A percentile compares a stretch with the other conserved stretches of the same genome.
Evolutionary conservation across 2,888 invertebrate species (phyloP).

Genomic region (Lasioglossum vierecki): DNA sequence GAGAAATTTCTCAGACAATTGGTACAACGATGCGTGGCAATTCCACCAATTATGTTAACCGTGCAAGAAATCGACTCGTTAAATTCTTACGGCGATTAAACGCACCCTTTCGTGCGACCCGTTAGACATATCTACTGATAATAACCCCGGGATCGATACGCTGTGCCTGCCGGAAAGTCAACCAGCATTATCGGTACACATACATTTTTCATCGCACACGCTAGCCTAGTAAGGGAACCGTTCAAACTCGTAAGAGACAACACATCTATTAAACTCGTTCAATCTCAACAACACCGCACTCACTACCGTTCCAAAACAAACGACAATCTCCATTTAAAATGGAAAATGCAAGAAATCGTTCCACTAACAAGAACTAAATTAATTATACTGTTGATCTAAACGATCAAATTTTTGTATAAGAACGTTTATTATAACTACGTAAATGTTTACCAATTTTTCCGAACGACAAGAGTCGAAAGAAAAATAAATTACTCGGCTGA

Average conservation of each 20-base stretch:
- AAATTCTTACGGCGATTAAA: slow-evolving; percentile 61
- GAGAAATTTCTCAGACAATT: slow-evolving; percentile 42
- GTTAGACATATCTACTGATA: slow-evolving; percentile 38
- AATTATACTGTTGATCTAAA: no score
- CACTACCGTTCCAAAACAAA: not conserved
- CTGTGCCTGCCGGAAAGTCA: slow-evolving; percentile 15
- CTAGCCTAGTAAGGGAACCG: not conserved
- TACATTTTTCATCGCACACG: slow-evolving; percentile 17
- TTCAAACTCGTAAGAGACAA: not conserved
- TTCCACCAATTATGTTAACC: slow-evolving; percentile 12
- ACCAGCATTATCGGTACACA: slow-evolving; percentile 13
- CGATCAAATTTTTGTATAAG: no score
- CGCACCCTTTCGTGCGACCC: slow-evolving; percentile 21
- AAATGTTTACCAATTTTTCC: not conserved
- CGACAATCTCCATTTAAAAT: not conserved
- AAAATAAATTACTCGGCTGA: not conserved
- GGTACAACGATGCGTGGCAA: slow-evolving; percentile 11
- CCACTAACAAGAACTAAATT: not conserved
- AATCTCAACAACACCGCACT: not conserved
- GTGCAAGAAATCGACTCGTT: slow-evolving; percentile 47
- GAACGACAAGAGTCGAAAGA: not conserved
- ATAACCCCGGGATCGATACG: slow-evolving; percentile 38
- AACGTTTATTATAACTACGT: no score
- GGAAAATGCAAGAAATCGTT: not conserved
- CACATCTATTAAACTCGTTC: not conserved